These are phyloP conservation scores for Malurus leucopterus DNA, from an alignment of 2,797 vertebrate genomes.

Conservation along the genomic window DNA sequence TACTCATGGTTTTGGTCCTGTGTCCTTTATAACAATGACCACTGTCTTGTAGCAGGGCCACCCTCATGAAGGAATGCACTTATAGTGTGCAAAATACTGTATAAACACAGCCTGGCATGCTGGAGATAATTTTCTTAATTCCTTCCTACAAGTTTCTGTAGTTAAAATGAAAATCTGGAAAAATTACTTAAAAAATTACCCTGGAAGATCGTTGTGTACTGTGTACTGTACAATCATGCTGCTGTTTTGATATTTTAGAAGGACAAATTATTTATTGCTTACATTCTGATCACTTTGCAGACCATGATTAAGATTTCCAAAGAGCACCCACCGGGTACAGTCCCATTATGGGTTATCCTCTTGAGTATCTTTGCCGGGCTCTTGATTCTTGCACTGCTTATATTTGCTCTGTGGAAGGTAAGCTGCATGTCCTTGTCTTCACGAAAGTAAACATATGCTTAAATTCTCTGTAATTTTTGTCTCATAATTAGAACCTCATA, in stretches of 20 bases:
- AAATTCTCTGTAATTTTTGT: background rate
- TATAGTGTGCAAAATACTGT: background rate
- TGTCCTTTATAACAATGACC: background rate
- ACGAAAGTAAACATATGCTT: background rate
- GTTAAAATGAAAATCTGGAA: background rate
- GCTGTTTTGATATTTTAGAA: background rate
- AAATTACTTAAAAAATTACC: background rate
- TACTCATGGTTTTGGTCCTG: background rate
- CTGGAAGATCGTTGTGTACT: background rate
- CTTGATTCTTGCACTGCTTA: slow-evolving; percentile 89
- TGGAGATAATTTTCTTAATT: background rate
- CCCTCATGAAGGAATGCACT: background rate
- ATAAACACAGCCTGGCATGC: background rate
- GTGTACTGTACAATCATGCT: background rate
- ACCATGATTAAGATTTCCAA: slow-evolving; percentile 88
- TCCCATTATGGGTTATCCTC: slow-evolving; percentile 92
- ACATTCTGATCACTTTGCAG: slow-evolving; percentile 68
- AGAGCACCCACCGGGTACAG: slow-evolving; percentile 77
- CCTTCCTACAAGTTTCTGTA: background rate
- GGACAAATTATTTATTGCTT: background rate
- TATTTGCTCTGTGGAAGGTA: slow-evolving; percentile 95
- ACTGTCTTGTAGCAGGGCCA: background rate
- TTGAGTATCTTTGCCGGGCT: slow-evolving; percentile 90
- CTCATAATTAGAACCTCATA: background rate
- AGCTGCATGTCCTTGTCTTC: background rate